Base-by-base conservation (phyloP, 37 sponge, comb jelly and placozoan species). In the Eunapius fragilis region DNA sequence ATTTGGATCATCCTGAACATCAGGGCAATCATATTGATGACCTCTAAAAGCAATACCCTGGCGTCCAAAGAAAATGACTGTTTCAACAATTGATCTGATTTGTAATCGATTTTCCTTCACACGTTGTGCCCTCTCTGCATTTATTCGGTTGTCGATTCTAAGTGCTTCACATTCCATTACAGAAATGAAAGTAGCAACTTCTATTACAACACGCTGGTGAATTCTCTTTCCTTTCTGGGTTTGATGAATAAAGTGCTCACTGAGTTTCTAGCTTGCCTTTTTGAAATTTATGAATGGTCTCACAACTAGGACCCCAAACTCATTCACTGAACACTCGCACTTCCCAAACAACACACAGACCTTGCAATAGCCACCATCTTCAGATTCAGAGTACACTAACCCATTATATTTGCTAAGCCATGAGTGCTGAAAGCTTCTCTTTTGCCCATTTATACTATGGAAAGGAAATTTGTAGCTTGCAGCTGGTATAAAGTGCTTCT, bases 361-460 rank as follows among this genome's bases (percentile, higher is more conserved):
- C 73, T 81, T 90, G 47, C 91, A 90, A 67, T 89, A 89, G 13
- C 84, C 89, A 47, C 89, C 89, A 74, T 83, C 69, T 84, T 84
- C 80, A 37, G 69, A 76, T 67, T 75, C 88, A 81, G 77, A 81
- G 35, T 49, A 81, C 5, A 75, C 85, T n/a, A 84, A 33, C 12
- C 85, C 85, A 68, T 75, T 76, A 69, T 67, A 70, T 68, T 84
- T 27, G 17, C 33, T 37, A 32, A 88, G 68, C 83, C 89, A 82
- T 27, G 72, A 75, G 33, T n/a, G n/a, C n/a, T n/a, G n/a, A n/a
- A n/a, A n/a, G n/a, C n/a, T n/a, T n/a, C n/a, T n/a, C n/a, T n/a
- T 82, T 22, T 22, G 70, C 11, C 68, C 38, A 70, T 79, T 33
- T 36, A 82, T 31, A 28, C 69, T 10, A 87, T 45, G 47, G 47